These are phyloP conservation scores for Gambusia yucatana DNA, from an alignment of 2,797 vertebrate species.

Conservation along the genomic window DNA sequence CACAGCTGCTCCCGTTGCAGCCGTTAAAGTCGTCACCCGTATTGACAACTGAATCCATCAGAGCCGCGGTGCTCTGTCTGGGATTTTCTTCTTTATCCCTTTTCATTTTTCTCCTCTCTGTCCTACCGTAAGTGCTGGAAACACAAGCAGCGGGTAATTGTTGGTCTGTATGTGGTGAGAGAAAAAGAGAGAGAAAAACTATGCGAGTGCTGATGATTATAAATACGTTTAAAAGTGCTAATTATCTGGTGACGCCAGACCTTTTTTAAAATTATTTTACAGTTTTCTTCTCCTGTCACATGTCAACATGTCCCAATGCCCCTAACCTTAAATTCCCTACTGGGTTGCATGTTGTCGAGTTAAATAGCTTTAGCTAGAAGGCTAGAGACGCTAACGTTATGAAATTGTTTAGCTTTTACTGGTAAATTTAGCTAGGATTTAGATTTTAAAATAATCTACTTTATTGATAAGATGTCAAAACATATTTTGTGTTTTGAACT, in stretches of 20 bases:
- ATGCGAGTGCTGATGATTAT: neutral
- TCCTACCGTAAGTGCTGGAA: neutral
- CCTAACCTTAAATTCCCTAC: neutral
- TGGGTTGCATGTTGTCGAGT: neutral
- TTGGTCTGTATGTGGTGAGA: constrained; percentile 31
- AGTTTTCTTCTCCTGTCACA: neutral
- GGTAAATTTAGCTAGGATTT: neutral
- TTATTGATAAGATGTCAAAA: neutral
- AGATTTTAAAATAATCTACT: neutral
- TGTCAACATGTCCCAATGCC: neutral
- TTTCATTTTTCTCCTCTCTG: neutral
- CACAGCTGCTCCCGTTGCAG: constrained; percentile 19
- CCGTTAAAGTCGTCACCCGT: constrained; percentile 1
- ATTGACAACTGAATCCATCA: constrained; percentile 34
- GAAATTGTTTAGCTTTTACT: neutral
- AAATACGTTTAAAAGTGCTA: neutral
- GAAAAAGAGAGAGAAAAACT: neutral
- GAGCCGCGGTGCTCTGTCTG: neutral
- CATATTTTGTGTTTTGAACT: neutral
- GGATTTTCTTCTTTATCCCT: neutral
- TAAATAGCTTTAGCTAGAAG: neutral
- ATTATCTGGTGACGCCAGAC: neutral
- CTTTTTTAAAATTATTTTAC: neutral
- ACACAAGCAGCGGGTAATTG: constrained; percentile 7
- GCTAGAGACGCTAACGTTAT: neutral